Percentiles rank a stretch among this genome's conserved stretches.
phyloP scores from a whole-genome alignment of 2,797 vertebrate genomes.

The Neomorphus geoffroyi region DNA sequence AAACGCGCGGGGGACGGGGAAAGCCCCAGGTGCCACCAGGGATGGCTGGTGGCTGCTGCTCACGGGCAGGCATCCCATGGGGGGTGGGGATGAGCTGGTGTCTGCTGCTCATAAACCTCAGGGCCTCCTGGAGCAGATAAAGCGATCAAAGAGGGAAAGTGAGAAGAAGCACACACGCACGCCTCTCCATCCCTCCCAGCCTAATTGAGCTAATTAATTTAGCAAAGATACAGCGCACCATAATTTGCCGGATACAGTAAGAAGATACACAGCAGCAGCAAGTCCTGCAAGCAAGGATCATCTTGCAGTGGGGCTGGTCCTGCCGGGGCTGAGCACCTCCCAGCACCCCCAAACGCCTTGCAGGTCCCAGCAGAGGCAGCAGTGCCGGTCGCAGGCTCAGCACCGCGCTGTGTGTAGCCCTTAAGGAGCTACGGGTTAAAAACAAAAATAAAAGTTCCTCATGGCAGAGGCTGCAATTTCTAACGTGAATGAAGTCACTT shows the following conservation, averaged over 20 bases:
- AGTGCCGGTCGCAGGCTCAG: background rate
- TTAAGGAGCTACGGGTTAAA: background rate
- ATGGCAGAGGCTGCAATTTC: background rate
- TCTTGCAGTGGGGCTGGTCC: background rate
- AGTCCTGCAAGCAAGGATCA: background rate
- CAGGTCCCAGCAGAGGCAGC: background rate
- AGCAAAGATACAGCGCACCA: background rate
- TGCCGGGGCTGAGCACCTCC: background rate
- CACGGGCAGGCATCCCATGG: rapidly evolving
- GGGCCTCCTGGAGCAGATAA: background rate
- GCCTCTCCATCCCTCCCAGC: conserved; percentile 1
- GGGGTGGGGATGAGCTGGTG: background rate
- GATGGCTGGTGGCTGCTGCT: background rate
- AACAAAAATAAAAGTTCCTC: background rate
- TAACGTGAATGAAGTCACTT: background rate
- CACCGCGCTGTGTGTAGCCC: background rate
- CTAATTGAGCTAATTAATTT: conserved; percentile 58
- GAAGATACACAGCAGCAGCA: background rate
- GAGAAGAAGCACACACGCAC: background rate
- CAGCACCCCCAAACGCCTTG: background rate
- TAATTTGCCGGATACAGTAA: conserved; percentile 37
- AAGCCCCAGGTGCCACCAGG: rapidly evolving
- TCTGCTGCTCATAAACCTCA: background rate
- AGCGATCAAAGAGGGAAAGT: background rate
- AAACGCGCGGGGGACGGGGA: rapidly evolving